Percentiles rank a stretch among this genome's conserved stretches.
phyloP scores from a whole-genome alignment of 2,113 vertebrate genomes.

The Elachura formosa region DNA sequence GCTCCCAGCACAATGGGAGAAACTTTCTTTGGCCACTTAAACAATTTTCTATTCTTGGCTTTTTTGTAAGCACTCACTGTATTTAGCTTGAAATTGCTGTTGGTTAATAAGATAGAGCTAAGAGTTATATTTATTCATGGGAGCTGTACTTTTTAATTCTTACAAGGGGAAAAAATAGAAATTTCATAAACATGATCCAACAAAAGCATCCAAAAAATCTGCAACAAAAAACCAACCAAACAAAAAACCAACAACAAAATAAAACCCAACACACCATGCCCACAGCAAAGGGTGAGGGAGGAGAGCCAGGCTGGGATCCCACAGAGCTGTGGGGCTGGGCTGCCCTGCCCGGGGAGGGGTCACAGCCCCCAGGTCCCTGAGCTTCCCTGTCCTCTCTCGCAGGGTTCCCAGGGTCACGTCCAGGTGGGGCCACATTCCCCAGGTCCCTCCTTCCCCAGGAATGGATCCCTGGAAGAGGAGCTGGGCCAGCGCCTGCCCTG shows the following conservation, averaged over 20 bases:
- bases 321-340: neutral
- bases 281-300: slow-evolving; percentile 34
- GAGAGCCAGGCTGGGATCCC: slow-evolving; percentile 32
- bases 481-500: neutral
- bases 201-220: neutral
- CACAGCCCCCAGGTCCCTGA: accelerated
- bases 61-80: slow-evolving; percentile 72
- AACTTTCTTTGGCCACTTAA: slow-evolving; percentile 81
- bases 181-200: neutral
- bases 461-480: accelerated
- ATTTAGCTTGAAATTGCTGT: slow-evolving; percentile 72
- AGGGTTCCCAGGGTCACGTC: neutral
- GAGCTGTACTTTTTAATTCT: slow-evolving; percentile 70
- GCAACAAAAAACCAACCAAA: neutral
- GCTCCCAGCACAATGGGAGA: slow-evolving; percentile 72
- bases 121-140: slow-evolving; percentile 74
- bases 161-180: slow-evolving; percentile 1
- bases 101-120: slow-evolving; percentile 63
- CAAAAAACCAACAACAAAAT: neutral
- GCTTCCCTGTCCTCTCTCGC: neutral
- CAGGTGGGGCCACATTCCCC: accelerated
- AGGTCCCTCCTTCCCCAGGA: neutral
- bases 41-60: slow-evolving; percentile 78
- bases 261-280: neutral
- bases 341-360: neutral